Percentiles rank a stretch among this genome's conserved stretches.
These are phyloP conservation scores for Aviceda subcristata DNA, from an alignment of 2,113 vertebrate species.

Conservation along the genomic window DNA sequence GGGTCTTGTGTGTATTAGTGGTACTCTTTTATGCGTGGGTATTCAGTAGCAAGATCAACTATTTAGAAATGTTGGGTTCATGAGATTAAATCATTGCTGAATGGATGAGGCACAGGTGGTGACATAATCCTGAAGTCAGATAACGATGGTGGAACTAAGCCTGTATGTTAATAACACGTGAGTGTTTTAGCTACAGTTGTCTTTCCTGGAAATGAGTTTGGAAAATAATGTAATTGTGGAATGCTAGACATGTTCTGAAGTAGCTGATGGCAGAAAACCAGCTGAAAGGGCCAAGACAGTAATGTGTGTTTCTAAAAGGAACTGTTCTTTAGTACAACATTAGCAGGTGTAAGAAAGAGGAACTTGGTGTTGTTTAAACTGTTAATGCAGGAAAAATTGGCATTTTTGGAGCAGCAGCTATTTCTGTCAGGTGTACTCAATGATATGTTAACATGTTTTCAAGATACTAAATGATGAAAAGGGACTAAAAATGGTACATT, in stretches of 20 bases:
- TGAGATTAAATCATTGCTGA: constrained; percentile 8
- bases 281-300: not conserved
- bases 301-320: not conserved
- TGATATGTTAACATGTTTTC: not conserved
- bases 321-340: not conserved
- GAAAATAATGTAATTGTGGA: not conserved
- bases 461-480: not conserved
- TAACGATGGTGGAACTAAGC: not conserved
- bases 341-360: not conserved
- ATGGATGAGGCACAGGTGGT: constrained; percentile 56
- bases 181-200: not conserved
- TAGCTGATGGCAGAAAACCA: not conserved
- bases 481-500: not conserved
- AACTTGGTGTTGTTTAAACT: not conserved
- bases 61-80: not conserved
- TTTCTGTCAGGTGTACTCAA: not conserved
- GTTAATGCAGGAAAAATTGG: not conserved
- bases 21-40: not conserved
- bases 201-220: not conserved
- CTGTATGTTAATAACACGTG: not conserved
- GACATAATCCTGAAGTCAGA: not conserved
- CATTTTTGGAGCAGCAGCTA: not conserved
- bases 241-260: not conserved
- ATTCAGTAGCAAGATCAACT: not conserved
- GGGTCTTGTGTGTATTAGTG: not conserved